Conservation (phyloP, 2,888 invertebrate species). For the Xanthia icteritia region DNA sequence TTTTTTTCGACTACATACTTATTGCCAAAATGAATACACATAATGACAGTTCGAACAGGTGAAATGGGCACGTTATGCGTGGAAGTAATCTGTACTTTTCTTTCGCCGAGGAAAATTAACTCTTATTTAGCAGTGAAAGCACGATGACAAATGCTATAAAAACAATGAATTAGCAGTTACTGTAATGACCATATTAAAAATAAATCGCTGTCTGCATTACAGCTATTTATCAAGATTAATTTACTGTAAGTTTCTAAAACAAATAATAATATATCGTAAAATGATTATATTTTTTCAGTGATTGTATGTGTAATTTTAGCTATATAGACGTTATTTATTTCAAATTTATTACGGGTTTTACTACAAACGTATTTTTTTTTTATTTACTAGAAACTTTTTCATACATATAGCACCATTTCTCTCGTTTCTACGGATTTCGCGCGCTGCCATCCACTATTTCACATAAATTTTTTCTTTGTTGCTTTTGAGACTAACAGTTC, state of each 20-base stretch:
- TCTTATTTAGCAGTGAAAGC: slow-evolving; percentile 1
- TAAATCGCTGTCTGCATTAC: slow-evolving; percentile 5
- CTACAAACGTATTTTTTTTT: slow-evolving; percentile 3
- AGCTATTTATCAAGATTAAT: slow-evolving; percentile 11
- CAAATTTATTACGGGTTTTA: neutral
- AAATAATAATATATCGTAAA: slow-evolving; percentile 3
- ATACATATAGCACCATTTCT: neutral
- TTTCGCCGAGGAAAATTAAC: neutral
- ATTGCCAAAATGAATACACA: neutral
- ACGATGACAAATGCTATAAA: slow-evolving; percentile 1
- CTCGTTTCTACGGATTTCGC: neutral
- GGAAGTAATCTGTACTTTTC: neutral
- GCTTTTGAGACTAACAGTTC: neutral
- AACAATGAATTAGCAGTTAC: slow-evolving; percentile 6
- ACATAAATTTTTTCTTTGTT: neutral
- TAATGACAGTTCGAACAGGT: neutral
- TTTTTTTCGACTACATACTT: no score
- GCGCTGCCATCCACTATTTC: neutral
- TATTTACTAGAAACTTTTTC: neutral
- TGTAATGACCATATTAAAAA: slow-evolving; percentile 14
- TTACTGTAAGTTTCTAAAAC: slow-evolving; percentile 1
- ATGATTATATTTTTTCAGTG: neutral
- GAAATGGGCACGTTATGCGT: neutral
- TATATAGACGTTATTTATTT: slow-evolving; percentile 6
- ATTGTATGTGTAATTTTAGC: slow-evolving; percentile 1